Conservation (phyloP, 2,888 invertebrate species). For the Tanytarsus gracilentus region DNA sequence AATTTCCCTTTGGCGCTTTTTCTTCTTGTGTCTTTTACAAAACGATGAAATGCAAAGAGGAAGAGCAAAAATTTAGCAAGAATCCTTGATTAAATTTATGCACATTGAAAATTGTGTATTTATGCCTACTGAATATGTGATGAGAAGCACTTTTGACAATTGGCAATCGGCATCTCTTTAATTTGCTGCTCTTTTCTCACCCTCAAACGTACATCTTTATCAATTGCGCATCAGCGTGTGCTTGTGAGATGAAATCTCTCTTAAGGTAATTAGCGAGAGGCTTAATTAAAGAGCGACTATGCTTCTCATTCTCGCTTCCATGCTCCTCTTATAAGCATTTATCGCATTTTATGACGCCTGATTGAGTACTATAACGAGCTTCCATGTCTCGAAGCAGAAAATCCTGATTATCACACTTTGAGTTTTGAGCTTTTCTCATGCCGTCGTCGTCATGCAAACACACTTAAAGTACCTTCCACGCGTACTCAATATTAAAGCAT, state of each 20-base stretch:
- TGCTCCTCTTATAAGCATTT: no score
- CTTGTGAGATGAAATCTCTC: no score
- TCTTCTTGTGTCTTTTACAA: not conserved
- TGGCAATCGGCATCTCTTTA: no score
- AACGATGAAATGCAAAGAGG: not conserved
- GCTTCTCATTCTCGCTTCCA: no score
- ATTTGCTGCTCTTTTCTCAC: no score
- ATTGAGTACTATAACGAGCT: constrained; percentile 8
- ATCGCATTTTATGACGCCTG: constrained; percentile 5
- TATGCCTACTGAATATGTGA: not conserved
- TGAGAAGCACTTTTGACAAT: not conserved
- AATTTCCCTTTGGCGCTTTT: not conserved
- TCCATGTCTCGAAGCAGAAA: constrained; percentile 14
- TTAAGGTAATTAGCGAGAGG: no score
- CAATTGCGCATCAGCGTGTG: no score
- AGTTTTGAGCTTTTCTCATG: not conserved
- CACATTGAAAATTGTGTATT: constrained; percentile 7
- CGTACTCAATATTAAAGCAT: no score
- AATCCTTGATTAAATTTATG: constrained; percentile 12
- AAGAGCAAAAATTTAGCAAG: not conserved
- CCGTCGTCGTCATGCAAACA: no score
- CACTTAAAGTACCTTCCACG: no score
- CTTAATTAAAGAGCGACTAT: no score
- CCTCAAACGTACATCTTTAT: no score
- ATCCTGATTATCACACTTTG: constrained; percentile 14